Base-by-base conservation (phyloP, 2,797 vertebrate genomes). In the Antennarius maculatus region DNA sequence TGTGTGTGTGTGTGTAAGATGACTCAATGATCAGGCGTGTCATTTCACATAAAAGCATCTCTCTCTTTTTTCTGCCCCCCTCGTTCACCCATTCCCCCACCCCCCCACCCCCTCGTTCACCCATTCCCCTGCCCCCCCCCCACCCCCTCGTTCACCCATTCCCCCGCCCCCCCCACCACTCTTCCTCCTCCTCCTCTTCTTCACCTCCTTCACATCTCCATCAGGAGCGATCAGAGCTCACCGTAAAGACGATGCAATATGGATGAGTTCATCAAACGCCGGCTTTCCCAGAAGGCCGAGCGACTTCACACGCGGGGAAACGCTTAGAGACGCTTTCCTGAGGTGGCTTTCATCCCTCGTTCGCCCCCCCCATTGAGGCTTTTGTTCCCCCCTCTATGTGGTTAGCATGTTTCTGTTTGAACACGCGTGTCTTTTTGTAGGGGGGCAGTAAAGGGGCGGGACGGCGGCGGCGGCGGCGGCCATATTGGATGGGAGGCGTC, bases 171-270 rank as follows among this genome's bases (percentile, higher is more conserved):
- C 18, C 47, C 53, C 61, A 41, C 53, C 61, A 41, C 61, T 52
- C 16, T 18, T 41, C 28, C 2, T 23, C 41, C 56, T 8, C 12
- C 52, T 64, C 63, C 51, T 56, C 47, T 61, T 52, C 54, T 67
- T 39, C 14, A 43, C 54, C 49, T 65, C 23, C 80, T 76, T 65
- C 70, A 71, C 61, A 71, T 82, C 69, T 78, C 69, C 60, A 42
- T 55, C 76, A 83, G 61, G 62, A 65, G 65, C 45, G 61, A 89
- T 88, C 86, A 82, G 29, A 87, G 77, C 82, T 77, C 78, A 84
- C 74, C 81, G 79, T 82, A 78, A 77, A 80, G 81, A 75, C 48
- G 62, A 89, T 91, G 84, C 72, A 88, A 90, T 89, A 91, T 90
- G 80, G 71, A 92, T 88, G 88, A 91, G 80, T 55, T 71, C 85